These are phyloP conservation scores for Agonopterix heracliana DNA, from an alignment of 2,888 invertebrate genomes.

Conservation along the genomic window DNA sequence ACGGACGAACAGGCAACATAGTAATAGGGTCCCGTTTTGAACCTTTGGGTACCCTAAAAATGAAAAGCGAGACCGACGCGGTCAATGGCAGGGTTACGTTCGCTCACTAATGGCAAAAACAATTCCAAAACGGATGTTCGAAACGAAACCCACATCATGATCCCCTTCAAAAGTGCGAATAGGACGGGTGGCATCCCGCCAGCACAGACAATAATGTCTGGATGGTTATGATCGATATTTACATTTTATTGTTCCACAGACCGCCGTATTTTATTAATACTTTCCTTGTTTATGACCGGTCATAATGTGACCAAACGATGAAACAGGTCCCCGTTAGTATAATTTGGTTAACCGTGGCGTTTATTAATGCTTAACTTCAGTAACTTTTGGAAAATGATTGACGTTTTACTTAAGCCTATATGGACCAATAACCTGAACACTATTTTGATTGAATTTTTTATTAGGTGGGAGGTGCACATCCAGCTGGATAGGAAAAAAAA, in stretches of 20 bases:
- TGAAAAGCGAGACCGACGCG: no score
- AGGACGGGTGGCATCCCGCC: constrained; percentile 49
- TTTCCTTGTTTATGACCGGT: constrained; percentile 17
- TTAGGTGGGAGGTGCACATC: no score
- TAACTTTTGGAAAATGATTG: no score
- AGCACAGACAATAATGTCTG: constrained; percentile 52
- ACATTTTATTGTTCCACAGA: constrained; percentile 49
- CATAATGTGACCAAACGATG: constrained; percentile 6
- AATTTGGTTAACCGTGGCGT: constrained; percentile 3
- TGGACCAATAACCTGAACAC: no score
- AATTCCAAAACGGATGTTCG: constrained; percentile 25
- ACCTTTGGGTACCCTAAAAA: no score
- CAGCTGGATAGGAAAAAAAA: no score
- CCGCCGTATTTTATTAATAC: constrained; percentile 32
- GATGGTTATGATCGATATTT: constrained; percentile 53
- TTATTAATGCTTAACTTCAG: constrained; percentile 1
- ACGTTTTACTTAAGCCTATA: no score
- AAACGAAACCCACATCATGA: constrained; percentile 28
- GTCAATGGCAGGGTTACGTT: background rate
- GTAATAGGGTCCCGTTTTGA: no score
- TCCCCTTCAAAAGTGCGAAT: constrained; percentile 33
- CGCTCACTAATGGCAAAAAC: constrained; percentile 19
- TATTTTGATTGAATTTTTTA: no score
- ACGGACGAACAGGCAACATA: no score
- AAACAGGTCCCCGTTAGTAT: constrained; percentile 6